Evolutionary conservation across 2,113 vertebrate species (phyloP).

Genomic region (Pseudolaguvia tuberculata): DNA sequence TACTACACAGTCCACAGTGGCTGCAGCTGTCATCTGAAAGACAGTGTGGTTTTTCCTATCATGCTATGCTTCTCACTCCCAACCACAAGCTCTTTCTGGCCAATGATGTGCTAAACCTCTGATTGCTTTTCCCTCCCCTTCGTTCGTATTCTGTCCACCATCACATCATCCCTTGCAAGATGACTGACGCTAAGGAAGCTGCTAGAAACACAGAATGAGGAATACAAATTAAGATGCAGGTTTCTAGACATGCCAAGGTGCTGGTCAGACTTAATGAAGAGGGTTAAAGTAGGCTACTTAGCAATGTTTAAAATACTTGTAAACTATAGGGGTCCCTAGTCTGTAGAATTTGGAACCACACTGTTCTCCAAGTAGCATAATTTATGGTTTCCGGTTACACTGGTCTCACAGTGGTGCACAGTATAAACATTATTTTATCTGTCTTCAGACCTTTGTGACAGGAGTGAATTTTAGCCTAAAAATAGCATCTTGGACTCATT

Average conservation of each 20-base stretch:
- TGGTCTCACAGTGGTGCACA: background rate
- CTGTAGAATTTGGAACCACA: slow-evolving; percentile 19
- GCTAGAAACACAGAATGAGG: slow-evolving; percentile 9
- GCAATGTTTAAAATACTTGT: slow-evolving; percentile 26
- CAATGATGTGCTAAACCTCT: slow-evolving; percentile 9
- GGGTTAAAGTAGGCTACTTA: background rate
- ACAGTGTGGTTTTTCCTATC: slow-evolving; percentile 43
- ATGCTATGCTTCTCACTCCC: slow-evolving; percentile 3
- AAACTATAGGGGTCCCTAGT: slow-evolving; percentile 27
- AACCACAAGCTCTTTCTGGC: slow-evolving; percentile 14
- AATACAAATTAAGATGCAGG: slow-evolving; percentile 6
- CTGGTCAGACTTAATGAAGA: slow-evolving; percentile 18
- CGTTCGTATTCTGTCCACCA: slow-evolving; percentile 1
- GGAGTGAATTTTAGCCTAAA: background rate
- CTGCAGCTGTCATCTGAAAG: slow-evolving; percentile 38
- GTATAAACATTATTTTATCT: background rate
- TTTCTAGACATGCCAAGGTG: slow-evolving; percentile 20
- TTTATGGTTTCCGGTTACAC: background rate
- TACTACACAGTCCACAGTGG: slow-evolving; percentile 26
- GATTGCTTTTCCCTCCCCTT: slow-evolving; percentile 11
- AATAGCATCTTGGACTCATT: background rate
- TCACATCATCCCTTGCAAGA: background rate
- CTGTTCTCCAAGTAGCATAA: slow-evolving; percentile 13
- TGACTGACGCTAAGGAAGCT: slow-evolving; percentile 6
- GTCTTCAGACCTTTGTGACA: background rate